Evolutionary conservation across 2,113 vertebrate genomes (phyloP), one percentile per base, ranked within the genome.

Genomic region (Nyctereutes procyonoides): DNA sequence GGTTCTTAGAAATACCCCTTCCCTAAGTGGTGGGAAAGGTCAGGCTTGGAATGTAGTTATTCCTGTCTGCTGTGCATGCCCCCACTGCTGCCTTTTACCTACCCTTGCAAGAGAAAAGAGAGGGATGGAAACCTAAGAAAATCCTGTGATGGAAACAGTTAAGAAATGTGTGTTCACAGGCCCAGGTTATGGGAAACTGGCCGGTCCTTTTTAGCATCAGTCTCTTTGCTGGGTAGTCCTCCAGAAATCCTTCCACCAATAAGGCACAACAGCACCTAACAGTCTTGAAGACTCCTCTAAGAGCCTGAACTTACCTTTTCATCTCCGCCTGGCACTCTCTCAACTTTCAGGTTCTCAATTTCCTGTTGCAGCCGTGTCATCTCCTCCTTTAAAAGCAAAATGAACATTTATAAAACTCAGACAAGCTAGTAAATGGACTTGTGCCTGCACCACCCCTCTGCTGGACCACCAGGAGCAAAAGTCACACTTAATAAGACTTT

Each of bases 341-440:
- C 98, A 0, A 98, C 97, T 98, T 99, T 99, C 81, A 99, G 91
- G 97, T 95, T 99, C 97, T 99, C 99, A 65, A 99, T 99, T 92
- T 98, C 99, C 98, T 99, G 99, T 98, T 99, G 99, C 43, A 99
- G 98, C 38, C 99, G 99, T 20, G 98, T 43, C 99, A 99, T 99
- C 98, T 99, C 99, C 97, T 99, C 99, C 99, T 99, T 97, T 67
- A 98, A 98, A 97, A 92, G 8, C 2, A 32, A 96, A 3, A 80
- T 0, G 19, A 79, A 79, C 20, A 10, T 80, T 93, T 74, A 91
- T 0, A 89, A 71, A 89, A 67, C 56, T 16, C 32, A 19, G 53
- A 62, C 17, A 86, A 73, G 56, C 56, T 63, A 69, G 56, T 30
- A 58, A 73, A 1, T 28, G 24, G 9, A 92, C 35, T 7, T 67